Percentiles rank a stretch among this genome's conserved stretches.
These are phyloP conservation scores for Lagorchestes hirsutus DNA, from an alignment of 2,797 vertebrate species.

Conservation along the genomic window DNA sequence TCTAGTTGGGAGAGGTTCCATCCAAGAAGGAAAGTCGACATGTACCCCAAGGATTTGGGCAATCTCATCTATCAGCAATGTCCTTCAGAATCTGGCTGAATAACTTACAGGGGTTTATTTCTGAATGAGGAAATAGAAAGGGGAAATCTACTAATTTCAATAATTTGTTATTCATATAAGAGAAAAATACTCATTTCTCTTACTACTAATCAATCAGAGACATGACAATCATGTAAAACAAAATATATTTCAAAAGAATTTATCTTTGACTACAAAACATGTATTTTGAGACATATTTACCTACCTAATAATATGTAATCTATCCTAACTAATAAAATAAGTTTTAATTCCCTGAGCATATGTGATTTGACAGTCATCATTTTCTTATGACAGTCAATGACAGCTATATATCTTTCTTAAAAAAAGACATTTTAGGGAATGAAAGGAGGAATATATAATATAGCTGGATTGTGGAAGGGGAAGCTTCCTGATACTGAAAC, in stretches of 20 bases:
- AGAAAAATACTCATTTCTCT: too few species aligned
- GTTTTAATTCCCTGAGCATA: neutral
- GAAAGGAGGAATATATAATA: conserved; percentile 14
- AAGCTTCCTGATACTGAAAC: neutral
- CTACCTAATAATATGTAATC: neutral
- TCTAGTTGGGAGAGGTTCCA: too few species aligned
- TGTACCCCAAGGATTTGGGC: too few species aligned
- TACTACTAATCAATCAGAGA: neutral
- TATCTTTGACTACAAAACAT: neutral
- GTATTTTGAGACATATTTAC: neutral
- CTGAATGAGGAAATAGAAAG: too few species aligned
- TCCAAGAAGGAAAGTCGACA: too few species aligned
- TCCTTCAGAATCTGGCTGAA: too few species aligned
- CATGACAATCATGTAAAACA: neutral
- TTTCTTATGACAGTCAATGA: too few species aligned
- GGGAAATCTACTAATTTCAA: too few species aligned
- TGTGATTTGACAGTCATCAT: neutral
- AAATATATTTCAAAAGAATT: neutral
- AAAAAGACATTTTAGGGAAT: conserved; percentile 2
- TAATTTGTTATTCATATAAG: too few species aligned
- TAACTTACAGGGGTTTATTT: too few species aligned
- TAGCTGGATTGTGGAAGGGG: neutral
- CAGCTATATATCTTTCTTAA: too few species aligned
- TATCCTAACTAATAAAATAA: neutral
- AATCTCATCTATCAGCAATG: too few species aligned